Evolutionary conservation across 2,113 vertebrate genomes (phyloP).

Genomic region (Takifugu bimaculatus): DNA sequence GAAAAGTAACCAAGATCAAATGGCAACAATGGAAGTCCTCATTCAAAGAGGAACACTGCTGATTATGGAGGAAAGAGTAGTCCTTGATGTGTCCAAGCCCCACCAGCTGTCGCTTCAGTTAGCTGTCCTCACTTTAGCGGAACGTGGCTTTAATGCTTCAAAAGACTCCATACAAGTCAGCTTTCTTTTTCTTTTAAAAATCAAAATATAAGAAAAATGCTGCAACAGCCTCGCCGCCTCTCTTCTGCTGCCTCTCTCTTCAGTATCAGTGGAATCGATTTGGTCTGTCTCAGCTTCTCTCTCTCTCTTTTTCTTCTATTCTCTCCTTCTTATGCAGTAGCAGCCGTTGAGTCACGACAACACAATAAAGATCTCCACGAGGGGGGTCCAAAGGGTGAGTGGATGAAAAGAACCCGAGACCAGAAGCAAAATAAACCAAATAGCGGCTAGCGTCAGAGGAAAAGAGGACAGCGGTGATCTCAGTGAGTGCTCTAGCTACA

Average conservation of each 20-base stretch:
- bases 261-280: constrained; percentile 47
- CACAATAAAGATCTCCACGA: constrained; percentile 17
- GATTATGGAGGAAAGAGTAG: not conserved
- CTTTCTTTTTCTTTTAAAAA: constrained; percentile 12
- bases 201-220: constrained; percentile 9
- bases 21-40: constrained; percentile 20
- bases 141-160: constrained; percentile 18
- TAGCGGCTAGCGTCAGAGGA: constrained; percentile 39
- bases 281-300: constrained; percentile 40
- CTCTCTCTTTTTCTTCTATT: constrained; percentile 28
- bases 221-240: constrained; percentile 11
- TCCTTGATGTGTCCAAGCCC: constrained; percentile 29
- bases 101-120: constrained; percentile 25
- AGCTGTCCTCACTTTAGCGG: constrained; percentile 20
- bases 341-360: constrained; percentile 58
- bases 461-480: constrained; percentile 49
- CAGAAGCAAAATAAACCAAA: constrained; percentile 30
- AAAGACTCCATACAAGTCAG: constrained; percentile 20
- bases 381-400: constrained; percentile 32
- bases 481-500: constrained; percentile 63
- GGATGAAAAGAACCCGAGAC: constrained; percentile 23
- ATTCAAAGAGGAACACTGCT: constrained; percentile 1
- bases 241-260: constrained; percentile 19
- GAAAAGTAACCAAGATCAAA: not conserved
- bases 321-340: constrained; percentile 49